Percentiles rank a stretch among this genome's conserved stretches.
Conservation (phyloP, 1,140 invertebrate genomes). For the Penaeus japonicus region DNA sequence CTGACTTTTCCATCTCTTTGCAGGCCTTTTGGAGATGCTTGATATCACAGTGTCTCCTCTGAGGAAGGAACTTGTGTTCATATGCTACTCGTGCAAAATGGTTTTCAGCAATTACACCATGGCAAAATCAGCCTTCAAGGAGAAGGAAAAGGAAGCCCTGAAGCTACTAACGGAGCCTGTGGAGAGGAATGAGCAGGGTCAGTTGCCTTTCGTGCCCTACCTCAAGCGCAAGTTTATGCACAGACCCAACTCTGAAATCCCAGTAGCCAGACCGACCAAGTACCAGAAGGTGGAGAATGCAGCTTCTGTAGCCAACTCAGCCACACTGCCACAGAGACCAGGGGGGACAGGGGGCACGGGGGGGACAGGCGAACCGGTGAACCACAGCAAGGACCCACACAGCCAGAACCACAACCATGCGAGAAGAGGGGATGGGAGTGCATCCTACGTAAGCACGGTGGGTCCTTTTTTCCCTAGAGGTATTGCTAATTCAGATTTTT, state of each 20-base stretch:
- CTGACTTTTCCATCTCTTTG: background rate
- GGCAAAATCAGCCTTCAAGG: constrained; percentile 29
- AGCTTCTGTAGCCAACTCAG: background rate
- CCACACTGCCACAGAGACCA: background rate
- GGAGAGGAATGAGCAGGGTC: constrained; percentile 6
- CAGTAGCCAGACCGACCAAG: constrained; percentile 10
- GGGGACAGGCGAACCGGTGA: background rate
- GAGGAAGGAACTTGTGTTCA: constrained; percentile 37
- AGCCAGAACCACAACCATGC: background rate
- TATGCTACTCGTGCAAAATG: constrained; percentile 29
- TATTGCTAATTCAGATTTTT: too few relatives aligned
- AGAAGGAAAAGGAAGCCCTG: constrained; percentile 20
- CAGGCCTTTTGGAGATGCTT: constrained; percentile 44
- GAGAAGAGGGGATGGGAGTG: background rate
- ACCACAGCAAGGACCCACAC: background rate
- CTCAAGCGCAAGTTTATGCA: constrained; percentile 30
- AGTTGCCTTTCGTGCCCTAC: constrained; percentile 42
- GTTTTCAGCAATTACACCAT: constrained; percentile 45
- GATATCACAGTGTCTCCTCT: constrained; percentile 35
- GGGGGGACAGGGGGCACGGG: background rate
- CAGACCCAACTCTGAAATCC: background rate
- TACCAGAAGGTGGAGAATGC: constrained; percentile 18
- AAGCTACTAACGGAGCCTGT: constrained; percentile 40
- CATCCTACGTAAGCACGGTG: background rate
- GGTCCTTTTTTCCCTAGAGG: background rate